These are phyloP conservation scores for Grammomys surdaster DNA, from an alignment of 2,113 vertebrate genomes.

Conservation along the genomic window DNA sequence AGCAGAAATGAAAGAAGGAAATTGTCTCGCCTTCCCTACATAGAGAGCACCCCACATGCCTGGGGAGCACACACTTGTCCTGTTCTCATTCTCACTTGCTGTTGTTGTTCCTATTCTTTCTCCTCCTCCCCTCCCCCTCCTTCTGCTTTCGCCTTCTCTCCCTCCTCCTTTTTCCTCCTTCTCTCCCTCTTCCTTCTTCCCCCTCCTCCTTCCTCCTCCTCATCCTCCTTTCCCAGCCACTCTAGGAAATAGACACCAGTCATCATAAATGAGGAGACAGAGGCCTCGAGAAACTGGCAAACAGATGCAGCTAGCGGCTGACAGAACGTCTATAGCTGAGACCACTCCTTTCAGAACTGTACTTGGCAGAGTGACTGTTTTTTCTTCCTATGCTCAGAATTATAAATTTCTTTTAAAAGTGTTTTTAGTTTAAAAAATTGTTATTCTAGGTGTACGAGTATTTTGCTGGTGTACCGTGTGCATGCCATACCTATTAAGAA, in stretches of 20 bases:
- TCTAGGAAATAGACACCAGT: too few species aligned
- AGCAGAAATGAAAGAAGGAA: background rate
- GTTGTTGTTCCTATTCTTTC: too few species aligned
- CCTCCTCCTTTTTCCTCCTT: accelerated
- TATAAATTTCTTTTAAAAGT: background rate
- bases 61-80: background rate
- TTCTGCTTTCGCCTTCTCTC: background rate
- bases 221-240: background rate
- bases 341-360: background rate
- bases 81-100: background rate
- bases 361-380: background rate
- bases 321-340: background rate
- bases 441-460: background rate
- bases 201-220: background rate
- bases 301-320: too few species aligned
- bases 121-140: too few species aligned
- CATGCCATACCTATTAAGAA: background rate
- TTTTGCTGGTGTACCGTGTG: background rate
- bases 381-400: background rate
- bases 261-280: background rate
- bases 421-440: background rate
- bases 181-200: too few species aligned
- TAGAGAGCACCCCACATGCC: background rate
- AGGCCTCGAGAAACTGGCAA: background rate
- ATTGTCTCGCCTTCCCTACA: background rate